Percentiles rank a stretch among this genome's conserved stretches.
These are phyloP conservation scores for Montipora foliosa DNA, from an alignment of 64 coral and sea anemone species.

Conservation along the genomic window DNA sequence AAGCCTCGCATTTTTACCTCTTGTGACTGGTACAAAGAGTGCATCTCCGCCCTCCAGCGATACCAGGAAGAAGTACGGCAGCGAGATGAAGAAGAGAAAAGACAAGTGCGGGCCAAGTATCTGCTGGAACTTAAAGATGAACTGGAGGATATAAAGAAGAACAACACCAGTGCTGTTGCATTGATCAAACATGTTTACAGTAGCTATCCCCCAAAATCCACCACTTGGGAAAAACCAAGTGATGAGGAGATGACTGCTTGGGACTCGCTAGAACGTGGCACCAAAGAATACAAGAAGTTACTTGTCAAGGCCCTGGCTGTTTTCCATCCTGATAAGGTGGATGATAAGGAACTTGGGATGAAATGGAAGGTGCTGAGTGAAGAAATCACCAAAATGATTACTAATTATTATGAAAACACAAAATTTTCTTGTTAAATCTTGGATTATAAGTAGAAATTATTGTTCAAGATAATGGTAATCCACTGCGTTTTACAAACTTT, in stretches of 20 bases:
- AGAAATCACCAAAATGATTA: neutral
- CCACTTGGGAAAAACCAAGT: conserved; percentile 26
- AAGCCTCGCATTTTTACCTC: conserved; percentile 79
- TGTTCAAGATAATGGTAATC: too few relatives aligned
- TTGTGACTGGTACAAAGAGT: conserved; percentile 68
- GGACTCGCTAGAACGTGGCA: neutral
- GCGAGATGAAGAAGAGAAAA: conserved; percentile 62
- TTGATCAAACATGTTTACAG: conserved; percentile 6
- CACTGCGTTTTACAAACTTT: too few relatives aligned
- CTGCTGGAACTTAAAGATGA: conserved; percentile 14
- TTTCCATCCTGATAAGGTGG: conserved; percentile 38
- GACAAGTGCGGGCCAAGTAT: conserved; percentile 23
- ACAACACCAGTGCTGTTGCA: conserved; percentile 6
- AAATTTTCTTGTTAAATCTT: conserved; percentile 26
- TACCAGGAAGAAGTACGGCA: conserved; percentile 61
- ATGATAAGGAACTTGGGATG: conserved; percentile 48
- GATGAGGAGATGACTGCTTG: conserved; percentile 5
- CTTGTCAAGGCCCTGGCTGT: conserved; percentile 17
- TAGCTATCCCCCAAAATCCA: neutral
- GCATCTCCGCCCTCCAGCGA: conserved; percentile 42
- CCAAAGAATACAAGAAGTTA: conserved; percentile 23
- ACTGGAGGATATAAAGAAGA: neutral
- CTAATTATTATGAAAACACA: conserved; percentile 38
- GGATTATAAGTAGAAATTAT: too few relatives aligned
- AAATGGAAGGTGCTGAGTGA: conserved; percentile 40